A percentile compares a stretch with the other conserved stretches of the same genome.
phyloP scores from a whole-genome alignment of 1,140 invertebrate genomes.

The Stratiolaelaps scimitus region DNA sequence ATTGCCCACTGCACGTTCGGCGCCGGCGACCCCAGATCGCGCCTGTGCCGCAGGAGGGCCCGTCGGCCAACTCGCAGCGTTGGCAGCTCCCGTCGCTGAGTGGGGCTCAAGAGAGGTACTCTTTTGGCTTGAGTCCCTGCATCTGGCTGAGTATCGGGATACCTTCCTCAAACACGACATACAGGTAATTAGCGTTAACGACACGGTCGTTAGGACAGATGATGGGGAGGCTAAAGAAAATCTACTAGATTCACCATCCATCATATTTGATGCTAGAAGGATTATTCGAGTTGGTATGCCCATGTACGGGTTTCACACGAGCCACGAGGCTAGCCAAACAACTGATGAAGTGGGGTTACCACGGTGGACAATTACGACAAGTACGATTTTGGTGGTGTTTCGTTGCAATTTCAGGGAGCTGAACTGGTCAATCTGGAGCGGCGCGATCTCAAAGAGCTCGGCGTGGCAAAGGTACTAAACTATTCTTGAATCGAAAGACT shows the following conservation, averaged over 20 bases:
- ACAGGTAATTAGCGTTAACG: no score
- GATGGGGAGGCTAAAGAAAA: no score
- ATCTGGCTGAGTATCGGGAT: constrained; percentile 64
- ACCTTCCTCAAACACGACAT: constrained; percentile 79
- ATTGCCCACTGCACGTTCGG: constrained; percentile 24
- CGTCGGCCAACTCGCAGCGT: constrained; percentile 29
- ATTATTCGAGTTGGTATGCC: not conserved
- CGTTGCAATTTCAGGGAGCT: constrained; percentile 50
- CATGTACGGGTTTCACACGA: not conserved
- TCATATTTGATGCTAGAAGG: no score
- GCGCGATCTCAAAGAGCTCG: constrained; percentile 42
- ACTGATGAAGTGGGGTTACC: not conserved
- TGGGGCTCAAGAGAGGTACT: constrained; percentile 50
- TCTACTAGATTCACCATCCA: no score
- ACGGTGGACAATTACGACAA: no score
- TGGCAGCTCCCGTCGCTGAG: constrained; percentile 35
- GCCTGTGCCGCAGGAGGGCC: constrained; percentile 19
- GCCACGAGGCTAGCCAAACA: not conserved
- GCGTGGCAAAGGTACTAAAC: constrained; percentile 28
- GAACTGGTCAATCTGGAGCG: constrained; percentile 74
- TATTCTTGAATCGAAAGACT: not conserved
- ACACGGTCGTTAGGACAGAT: no score
- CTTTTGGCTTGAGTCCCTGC: constrained; percentile 71
- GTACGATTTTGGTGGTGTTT: not conserved
- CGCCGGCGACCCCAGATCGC: constrained; percentile 12